These are phyloP conservation scores for Ciconia maguari DNA, from an alignment of 2,113 vertebrate genomes.

Conservation along the genomic window DNA sequence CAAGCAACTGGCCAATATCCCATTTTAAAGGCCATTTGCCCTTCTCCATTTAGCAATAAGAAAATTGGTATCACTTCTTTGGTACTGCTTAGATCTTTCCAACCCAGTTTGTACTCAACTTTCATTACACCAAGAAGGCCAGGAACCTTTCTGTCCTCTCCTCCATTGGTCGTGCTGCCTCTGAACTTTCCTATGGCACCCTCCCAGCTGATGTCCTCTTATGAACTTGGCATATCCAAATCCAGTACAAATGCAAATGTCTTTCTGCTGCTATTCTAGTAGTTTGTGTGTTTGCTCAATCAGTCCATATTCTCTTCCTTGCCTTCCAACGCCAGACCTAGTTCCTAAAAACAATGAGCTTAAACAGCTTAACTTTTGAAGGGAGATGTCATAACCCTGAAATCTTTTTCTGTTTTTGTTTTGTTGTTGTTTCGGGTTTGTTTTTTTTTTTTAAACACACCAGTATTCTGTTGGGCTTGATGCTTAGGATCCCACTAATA, in stretches of 20 bases:
- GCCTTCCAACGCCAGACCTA: background rate
- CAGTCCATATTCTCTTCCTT: background rate
- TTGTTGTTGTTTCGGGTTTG: no score
- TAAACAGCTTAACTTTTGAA: background rate
- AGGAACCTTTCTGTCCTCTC: background rate
- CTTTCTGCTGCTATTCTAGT: background rate
- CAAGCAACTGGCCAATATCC: background rate
- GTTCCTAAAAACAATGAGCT: background rate
- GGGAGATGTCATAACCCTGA: background rate
- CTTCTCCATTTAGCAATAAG: background rate
- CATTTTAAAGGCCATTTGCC: background rate
- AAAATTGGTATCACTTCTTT: background rate
- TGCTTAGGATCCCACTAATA: background rate
- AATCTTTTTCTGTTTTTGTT: background rate
- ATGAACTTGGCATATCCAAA: background rate
- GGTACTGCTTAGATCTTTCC: background rate
- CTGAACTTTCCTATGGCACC: background rate
- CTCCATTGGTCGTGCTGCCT: background rate
- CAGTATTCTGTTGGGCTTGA: background rate
- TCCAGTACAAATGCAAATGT: background rate
- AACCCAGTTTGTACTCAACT: accelerated
- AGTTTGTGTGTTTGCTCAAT: background rate
- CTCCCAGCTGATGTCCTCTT: background rate
- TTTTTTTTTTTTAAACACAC: background rate
- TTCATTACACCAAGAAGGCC: accelerated